Evolutionary conservation across 2,113 vertebrate genomes (phyloP), one percentile per base, ranked within the genome.

Genomic region (Erpornis zantholeuca): DNA sequence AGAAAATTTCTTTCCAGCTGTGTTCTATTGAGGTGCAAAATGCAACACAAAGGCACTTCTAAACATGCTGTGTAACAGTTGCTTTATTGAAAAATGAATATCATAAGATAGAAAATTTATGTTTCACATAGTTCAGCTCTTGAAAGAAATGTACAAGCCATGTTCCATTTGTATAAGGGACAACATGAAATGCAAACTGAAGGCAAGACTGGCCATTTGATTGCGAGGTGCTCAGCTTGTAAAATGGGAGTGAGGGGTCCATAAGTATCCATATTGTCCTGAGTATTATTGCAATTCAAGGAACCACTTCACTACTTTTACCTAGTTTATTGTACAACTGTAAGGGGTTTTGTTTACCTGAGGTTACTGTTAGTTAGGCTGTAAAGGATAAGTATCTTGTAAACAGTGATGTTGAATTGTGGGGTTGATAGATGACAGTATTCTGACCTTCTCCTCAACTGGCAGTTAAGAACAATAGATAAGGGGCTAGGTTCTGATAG

Each of bases 51-150:
- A 52, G 6, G 3, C 18, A 25, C 16, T 88, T 73, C 27, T 42
- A 40, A 65, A 49, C 35, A 45, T 42, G 11, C 35, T 40, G 11
- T 69, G 49, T 76, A 88, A 92, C 28, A 73, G 60, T 52, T 0
- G 0, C 70, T 96, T 97, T 95, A 97, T 95, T 97, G 93, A 18
- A 94, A 95, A 95, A 93, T 18, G 1, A 72, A 1, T 61, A 72
- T 21, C 3, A 7, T 33, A 71, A 66, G 9, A 44, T 16, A 91
- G 49, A 75, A 86, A 69, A 64, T 35, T 44, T 49, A 77, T 15
- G 36, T 68, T 90, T 91, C 35, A 86, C 13, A 35, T 10, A 73
- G 17, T 73, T 77, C 21, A 70, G 8, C 29, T 95, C 54, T 42
- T 76, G 25, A 94, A 88, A 92, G 33, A 90, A 95, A 96, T 80